Conservation (phyloP, 2,113 vertebrate genomes). For the Scomber japonicus region DNA sequence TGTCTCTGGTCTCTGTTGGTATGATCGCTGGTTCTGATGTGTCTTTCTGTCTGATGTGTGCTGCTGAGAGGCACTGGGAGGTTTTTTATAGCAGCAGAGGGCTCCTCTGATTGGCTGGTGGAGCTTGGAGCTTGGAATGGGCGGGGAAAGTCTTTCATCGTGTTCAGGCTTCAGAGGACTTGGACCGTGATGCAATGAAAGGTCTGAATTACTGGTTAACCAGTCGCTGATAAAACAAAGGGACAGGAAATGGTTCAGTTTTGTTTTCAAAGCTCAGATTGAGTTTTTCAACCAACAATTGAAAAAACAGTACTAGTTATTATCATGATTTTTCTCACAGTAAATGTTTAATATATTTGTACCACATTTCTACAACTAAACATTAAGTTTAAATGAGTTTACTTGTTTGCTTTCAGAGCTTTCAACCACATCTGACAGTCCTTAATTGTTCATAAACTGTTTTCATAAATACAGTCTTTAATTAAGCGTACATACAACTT, state of each 20-base stretch:
- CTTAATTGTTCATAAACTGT: not conserved
- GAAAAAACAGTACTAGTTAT: not conserved
- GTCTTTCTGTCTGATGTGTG: constrained; percentile 39
- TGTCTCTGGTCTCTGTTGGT: constrained; percentile 9
- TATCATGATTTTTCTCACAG: not conserved
- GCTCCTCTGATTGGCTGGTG: constrained; percentile 65
- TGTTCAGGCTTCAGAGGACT: not conserved
- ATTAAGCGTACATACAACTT: not conserved
- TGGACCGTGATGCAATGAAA: constrained; percentile 56
- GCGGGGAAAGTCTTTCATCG: constrained; percentile 53
- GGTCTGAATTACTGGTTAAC: constrained; percentile 33
- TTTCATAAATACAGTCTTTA: not conserved
- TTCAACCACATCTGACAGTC: not conserved
- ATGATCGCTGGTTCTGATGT: constrained; percentile 16
- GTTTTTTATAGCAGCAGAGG: constrained; percentile 69
- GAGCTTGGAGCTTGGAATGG: constrained; percentile 6
- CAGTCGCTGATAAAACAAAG: not conserved
- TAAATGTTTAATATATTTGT: not conserved
- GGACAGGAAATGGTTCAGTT: not conserved
- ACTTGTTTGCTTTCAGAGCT: too few relatives aligned
- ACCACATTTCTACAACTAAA: too few relatives aligned
- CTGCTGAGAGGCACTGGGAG: constrained; percentile 23
- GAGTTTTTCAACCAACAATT: not conserved
- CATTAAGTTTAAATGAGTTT: too few relatives aligned
- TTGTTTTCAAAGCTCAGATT: constrained; percentile 9